Base-by-base conservation (phyloP, 2,888 invertebrate genomes). In the Drosophila eohydei region DNA sequence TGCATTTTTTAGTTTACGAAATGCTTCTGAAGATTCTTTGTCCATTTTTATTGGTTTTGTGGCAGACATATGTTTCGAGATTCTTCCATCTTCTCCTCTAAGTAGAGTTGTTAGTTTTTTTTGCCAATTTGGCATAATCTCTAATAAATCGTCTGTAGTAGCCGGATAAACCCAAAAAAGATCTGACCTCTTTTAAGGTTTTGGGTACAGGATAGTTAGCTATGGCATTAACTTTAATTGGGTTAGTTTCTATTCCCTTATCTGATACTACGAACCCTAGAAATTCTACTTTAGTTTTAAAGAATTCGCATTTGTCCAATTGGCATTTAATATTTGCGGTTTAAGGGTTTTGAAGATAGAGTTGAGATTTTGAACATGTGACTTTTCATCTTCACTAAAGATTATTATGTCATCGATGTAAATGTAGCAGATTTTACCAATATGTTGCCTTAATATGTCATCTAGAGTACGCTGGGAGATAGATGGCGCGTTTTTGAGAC, bases 271-370 rank as follows among this genome's bases (percentile, higher is more conserved):
- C 21, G 21, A 21, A 21, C 21, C 21, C 21, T 21, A 21, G 21
- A 21, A 21, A 21, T 21, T 21, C 21, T 21, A 21, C 21, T 21
- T 21, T 21, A 21, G 1, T 21, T 21, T 21, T 21, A 21, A 70
- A 30, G 30, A 76, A 67, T 38, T 73, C 63, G 28, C 72, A 71
- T 56, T 74, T 74, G 46, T 70, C 64, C 46, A 59, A 32, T 11
- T 65, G 58, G 46, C 21, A 44, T 46, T 74, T 74, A 59, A 77
- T 64, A 16, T 69, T 74, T 38, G 69, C 61, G 11, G n/a, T n/a
- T n/a, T 50, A 5, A 70, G 21, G 4, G 67, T 65, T 51, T 5
- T 6, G 3, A 30, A 30, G 3, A 30, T 48, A 3, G 30, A 0
- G 28, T 30, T 7, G 3, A 48, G n/a, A 14, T 43, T 16, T 21